phyloP scores from a whole-genome alignment of 37 sponge, comb jelly and placozoan species.

The Beroe ovata region DNA sequence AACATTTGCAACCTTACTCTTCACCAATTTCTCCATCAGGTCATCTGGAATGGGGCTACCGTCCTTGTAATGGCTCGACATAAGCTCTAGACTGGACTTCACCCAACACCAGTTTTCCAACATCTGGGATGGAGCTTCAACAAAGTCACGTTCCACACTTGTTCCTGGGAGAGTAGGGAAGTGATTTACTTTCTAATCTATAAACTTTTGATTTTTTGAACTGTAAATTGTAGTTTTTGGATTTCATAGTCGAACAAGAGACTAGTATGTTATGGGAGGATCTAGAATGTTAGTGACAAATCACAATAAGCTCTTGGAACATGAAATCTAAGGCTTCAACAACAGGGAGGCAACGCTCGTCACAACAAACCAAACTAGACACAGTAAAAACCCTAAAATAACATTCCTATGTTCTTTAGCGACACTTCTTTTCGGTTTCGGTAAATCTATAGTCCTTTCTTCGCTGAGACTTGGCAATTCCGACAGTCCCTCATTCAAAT shows the following conservation, averaged over 20 bases:
- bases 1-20: constrained; percentile 17
- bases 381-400: neutral
- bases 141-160: constrained; percentile 75
- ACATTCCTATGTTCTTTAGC: neutral
- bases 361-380: neutral
- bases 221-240: too few species aligned
- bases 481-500: too few species aligned
- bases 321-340: neutral
- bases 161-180: constrained; percentile 75
- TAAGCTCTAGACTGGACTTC: constrained; percentile 67
- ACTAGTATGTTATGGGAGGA: too few species aligned
- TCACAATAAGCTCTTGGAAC: too few species aligned
- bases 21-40: constrained; percentile 69
- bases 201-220: too few species aligned
- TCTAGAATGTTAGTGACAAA: too few species aligned
- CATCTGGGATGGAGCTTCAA: constrained; percentile 80
- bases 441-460: too few species aligned
- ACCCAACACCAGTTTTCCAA: constrained; percentile 80
- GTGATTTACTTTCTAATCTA: too few species aligned
- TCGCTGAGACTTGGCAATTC: too few species aligned
- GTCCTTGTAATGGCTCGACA: constrained; percentile 73
- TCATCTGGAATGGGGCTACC: constrained; percentile 69
- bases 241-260: too few species aligned
- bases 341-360: neutral
- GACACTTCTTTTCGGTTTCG: too few species aligned